These are phyloP conservation scores for Tachina lurida DNA, from an alignment of 2,888 invertebrate genomes.

Conservation along the genomic window DNA sequence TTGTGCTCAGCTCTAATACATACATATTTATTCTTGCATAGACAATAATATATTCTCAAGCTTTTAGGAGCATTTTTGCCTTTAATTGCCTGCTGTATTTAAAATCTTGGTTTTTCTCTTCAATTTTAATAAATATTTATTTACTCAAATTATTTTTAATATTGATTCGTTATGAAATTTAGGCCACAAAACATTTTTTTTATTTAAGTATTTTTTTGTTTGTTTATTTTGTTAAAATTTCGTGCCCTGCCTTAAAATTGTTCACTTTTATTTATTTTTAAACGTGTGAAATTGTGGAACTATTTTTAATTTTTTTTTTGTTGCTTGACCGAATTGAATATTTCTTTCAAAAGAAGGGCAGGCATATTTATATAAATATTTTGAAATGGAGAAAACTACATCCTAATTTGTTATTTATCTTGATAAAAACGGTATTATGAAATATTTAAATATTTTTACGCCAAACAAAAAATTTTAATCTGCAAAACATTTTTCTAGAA, in stretches of 20 bases:
- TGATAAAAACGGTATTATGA: neutral
- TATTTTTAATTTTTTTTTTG: constrained; percentile 18
- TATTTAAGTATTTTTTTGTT: constrained; percentile 14
- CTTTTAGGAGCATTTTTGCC: too few relatives aligned
- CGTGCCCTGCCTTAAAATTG: constrained; percentile 61
- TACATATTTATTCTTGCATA: too few relatives aligned
- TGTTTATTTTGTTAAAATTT: constrained; percentile 49
- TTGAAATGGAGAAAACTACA: constrained; percentile 4
- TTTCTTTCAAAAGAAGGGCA: neutral
- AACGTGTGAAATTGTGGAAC: constrained; percentile 67
- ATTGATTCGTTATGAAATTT: too few relatives aligned
- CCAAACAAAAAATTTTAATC: neutral
- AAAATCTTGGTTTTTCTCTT: too few relatives aligned
- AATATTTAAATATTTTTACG: neutral
- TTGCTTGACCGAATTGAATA: constrained; percentile 51
- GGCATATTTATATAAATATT: neutral
- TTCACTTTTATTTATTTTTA: constrained; percentile 23
- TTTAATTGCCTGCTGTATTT: too few relatives aligned
- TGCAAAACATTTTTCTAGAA: too few relatives aligned
- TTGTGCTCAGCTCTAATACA: too few relatives aligned
- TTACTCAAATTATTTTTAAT: constrained; percentile 26
- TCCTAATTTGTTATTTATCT: neutral
- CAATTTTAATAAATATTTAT: constrained; percentile 4
- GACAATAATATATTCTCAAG: too few relatives aligned
- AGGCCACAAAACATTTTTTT: neutral